phyloP scores from a whole-genome alignment of 2,888 invertebrate genomes.

The Drosophila ezoana region DNA sequence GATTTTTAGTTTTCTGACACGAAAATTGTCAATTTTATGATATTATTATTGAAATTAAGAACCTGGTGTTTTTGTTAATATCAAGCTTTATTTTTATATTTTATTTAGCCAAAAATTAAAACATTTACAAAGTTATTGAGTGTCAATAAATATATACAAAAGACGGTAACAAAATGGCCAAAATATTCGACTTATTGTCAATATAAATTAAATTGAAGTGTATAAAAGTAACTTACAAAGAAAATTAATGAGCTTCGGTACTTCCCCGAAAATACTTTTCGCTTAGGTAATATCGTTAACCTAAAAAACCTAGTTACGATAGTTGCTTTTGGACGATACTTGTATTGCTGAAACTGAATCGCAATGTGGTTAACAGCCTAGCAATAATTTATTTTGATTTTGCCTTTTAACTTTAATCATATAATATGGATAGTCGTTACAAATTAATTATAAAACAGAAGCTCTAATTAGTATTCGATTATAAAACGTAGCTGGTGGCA shows the following conservation, averaged over 20 bases:
- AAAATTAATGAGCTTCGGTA: neutral
- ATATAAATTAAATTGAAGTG: neutral
- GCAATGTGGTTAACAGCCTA: too few species aligned
- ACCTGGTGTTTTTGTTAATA: slow-evolving; percentile 61
- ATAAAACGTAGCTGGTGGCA: neutral
- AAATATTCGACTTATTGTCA: neutral
- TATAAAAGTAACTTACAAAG: neutral
- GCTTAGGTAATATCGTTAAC: too few species aligned
- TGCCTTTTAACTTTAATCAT: too few species aligned
- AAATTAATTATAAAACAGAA: neutral
- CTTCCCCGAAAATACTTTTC: neutral
- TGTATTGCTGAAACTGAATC: too few species aligned
- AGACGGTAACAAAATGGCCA: slow-evolving; percentile 37
- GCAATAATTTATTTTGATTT: too few species aligned
- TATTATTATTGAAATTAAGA: slow-evolving; percentile 51
- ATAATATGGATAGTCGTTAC: too few species aligned
- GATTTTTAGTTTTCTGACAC: slow-evolving; percentile 48
- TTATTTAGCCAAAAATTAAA: slow-evolving; percentile 49
- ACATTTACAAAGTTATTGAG: slow-evolving; percentile 38
- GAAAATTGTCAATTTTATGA: slow-evolving; percentile 43
- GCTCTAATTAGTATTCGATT: neutral
- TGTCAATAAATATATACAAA: slow-evolving; percentile 68
- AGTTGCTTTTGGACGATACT: too few species aligned
- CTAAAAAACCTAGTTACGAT: too few species aligned
- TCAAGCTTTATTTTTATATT: slow-evolving; percentile 68